phyloP scores from a whole-genome alignment of 1,140 invertebrate species.

The Coptotermes formosanus region DNA sequence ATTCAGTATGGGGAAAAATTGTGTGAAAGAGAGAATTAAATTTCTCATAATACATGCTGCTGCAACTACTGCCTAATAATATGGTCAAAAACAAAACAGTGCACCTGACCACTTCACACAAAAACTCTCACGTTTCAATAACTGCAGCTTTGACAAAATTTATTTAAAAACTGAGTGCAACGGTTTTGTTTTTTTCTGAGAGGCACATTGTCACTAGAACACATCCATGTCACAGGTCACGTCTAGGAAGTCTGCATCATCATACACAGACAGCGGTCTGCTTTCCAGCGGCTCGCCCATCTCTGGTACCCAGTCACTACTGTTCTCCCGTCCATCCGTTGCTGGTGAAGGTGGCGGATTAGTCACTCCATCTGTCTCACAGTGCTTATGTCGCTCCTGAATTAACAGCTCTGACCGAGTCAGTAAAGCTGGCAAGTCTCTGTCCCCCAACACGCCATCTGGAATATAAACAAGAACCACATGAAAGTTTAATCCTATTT shows the following conservation, averaged over 20 bases:
- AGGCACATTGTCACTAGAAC: not conserved
- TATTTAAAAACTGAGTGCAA: too few relatives aligned
- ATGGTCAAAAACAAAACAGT: too few relatives aligned
- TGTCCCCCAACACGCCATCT: not conserved
- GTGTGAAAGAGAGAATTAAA: too few relatives aligned
- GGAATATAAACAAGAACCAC: not conserved
- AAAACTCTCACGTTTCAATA: too few relatives aligned
- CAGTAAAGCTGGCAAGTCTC: not conserved
- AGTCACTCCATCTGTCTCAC: constrained; percentile 1
- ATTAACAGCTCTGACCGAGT: not conserved
- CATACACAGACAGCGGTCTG: not conserved
- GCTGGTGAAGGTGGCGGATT: constrained; percentile 24
- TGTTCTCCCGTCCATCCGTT: constrained; percentile 22
- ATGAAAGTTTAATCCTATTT: too few relatives aligned
- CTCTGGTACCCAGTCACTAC: constrained; percentile 11
- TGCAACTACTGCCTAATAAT: too few relatives aligned
- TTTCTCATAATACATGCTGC: too few relatives aligned
- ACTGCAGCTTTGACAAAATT: too few relatives aligned
- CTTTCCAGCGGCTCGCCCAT: not conserved
- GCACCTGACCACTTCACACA: too few relatives aligned
- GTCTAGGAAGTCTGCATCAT: constrained; percentile 6
- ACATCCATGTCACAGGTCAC: constrained; percentile 23
- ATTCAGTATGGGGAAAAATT: too few relatives aligned
- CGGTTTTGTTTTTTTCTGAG: not conserved
- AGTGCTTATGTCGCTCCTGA: not conserved